Evolutionary conservation across 2,797 vertebrate species (phyloP).

Genomic region (Botia kubotai): DNA sequence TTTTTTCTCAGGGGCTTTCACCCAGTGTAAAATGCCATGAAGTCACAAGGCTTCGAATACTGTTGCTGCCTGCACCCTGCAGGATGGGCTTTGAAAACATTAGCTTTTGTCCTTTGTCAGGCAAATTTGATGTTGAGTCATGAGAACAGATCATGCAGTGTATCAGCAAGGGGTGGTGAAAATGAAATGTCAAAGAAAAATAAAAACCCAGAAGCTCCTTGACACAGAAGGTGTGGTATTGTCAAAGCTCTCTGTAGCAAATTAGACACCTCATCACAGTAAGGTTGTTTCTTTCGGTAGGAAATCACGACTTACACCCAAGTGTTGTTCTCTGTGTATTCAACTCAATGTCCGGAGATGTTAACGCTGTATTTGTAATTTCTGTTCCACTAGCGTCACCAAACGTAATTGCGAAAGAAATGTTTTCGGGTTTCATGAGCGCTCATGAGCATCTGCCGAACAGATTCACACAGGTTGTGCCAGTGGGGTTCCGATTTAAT

Average conservation of each 20-base stretch:
- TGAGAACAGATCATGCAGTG: conserved; percentile 40
- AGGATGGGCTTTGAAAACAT: conserved; percentile 30
- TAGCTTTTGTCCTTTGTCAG: conserved; percentile 52
- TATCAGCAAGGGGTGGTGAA: conserved; percentile 55
- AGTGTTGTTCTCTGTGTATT: not conserved
- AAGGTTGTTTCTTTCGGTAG: not conserved
- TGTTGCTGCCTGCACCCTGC: conserved; percentile 18
- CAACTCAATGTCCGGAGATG: not conserved
- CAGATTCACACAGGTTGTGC: not conserved
- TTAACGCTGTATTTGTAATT: not conserved
- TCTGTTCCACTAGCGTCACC: not conserved
- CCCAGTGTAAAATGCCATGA: conserved; percentile 37
- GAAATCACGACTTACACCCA: not conserved
- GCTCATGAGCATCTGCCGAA: not conserved
- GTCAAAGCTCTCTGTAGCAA: conserved; percentile 19
- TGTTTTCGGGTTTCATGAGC: not conserved
- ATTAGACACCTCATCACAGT: conserved; percentile 41
- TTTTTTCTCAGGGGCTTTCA: conserved; percentile 15
- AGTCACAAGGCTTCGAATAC: conserved; percentile 36
- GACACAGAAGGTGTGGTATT: conserved; percentile 26
- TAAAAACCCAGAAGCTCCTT: conserved; percentile 34
- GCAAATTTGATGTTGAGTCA: conserved; percentile 58
- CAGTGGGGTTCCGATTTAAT: no score
- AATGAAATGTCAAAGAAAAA: conserved; percentile 56
- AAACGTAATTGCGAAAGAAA: not conserved